Evolutionary conservation across 2,888 invertebrate genomes (phyloP).

Genomic region (Choreutis nemorana): DNA sequence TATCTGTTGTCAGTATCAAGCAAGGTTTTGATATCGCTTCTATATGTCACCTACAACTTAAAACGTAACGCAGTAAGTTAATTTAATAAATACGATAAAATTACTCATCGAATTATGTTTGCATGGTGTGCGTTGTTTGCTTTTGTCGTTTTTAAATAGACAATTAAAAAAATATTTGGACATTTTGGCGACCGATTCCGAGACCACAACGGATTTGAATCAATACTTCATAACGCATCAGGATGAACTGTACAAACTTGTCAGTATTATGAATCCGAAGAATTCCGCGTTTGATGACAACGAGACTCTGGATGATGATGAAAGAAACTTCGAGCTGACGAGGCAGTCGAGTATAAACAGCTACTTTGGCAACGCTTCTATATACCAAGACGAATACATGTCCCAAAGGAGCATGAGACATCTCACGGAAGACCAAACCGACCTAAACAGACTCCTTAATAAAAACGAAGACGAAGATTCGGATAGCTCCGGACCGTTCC

Average conservation of each 20-base stretch:
- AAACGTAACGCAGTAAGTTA: constrained; percentile 14
- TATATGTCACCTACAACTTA: constrained; percentile 8
- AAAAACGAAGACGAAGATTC: constrained; percentile 55
- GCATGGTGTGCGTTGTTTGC: constrained; percentile 57
- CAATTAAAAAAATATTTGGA: constrained; percentile 68
- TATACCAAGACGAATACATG: constrained; percentile 44
- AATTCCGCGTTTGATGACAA: constrained; percentile 40
- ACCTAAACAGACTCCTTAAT: constrained; percentile 54
- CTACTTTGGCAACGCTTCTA: constrained; percentile 36
- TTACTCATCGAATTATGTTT: too few species aligned
- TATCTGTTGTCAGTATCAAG: constrained; percentile 5
- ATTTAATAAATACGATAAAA: too few species aligned
- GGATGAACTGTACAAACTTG: constrained; percentile 42
- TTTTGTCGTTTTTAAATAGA: constrained; percentile 33
- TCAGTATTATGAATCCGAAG: constrained; percentile 45
- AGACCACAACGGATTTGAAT: constrained; percentile 42
- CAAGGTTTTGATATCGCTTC: constrained; percentile 13
- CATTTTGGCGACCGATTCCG: constrained; percentile 64
- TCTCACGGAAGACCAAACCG: constrained; percentile 48
- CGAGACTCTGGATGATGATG: constrained; percentile 44
- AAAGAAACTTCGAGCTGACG: constrained; percentile 29
- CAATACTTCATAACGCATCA: constrained; percentile 48
- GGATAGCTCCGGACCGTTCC: constrained; percentile 53
- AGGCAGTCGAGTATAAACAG: constrained; percentile 36
- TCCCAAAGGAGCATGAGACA: constrained; percentile 42